A percentile compares a stretch with the other conserved stretches of the same genome.
Evolutionary conservation across 2,797 vertebrate genomes (phyloP).

Genomic region (Erpetoichthys calabaricus): DNA sequence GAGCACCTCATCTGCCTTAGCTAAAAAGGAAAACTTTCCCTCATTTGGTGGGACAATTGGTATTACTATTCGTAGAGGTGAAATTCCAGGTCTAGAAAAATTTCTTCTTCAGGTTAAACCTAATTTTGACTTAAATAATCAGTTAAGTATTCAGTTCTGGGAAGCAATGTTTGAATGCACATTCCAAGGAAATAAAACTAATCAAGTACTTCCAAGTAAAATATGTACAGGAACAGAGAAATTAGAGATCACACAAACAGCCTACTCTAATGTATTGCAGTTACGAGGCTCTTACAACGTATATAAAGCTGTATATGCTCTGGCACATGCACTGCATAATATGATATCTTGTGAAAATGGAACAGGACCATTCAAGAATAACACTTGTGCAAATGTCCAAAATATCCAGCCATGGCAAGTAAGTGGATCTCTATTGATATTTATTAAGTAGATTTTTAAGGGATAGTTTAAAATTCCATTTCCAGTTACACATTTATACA

Average conservation of each 20-base stretch:
- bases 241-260: conserved; percentile 21
- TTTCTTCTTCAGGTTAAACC: conserved; percentile 26
- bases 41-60: conserved; percentile 29
- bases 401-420: conserved; percentile 34
- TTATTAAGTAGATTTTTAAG: no score
- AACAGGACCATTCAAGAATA: conserved; percentile 2
- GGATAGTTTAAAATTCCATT: no score
- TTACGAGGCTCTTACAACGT: conserved; percentile 34
- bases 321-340: conserved; percentile 30
- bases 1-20: conserved; percentile 31
- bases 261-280: conserved; percentile 33
- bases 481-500: no score
- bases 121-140: conserved; percentile 22
- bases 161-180: conserved; percentile 28
- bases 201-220: no score
- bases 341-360: conserved; percentile 20
- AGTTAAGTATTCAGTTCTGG: conserved; percentile 28
- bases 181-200: conserved; percentile 9
- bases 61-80: conserved; percentile 28
- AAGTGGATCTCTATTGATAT: background rate
- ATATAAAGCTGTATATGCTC: conserved; percentile 29
- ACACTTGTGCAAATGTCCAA: conserved; percentile 23
- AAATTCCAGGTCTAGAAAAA: conserved; percentile 22
- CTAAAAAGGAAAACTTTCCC: conserved; percentile 20
- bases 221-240: conserved; percentile 24